Conservation (phyloP, 2,797 vertebrate genomes). For the Hipposideros larvatus region DNA sequence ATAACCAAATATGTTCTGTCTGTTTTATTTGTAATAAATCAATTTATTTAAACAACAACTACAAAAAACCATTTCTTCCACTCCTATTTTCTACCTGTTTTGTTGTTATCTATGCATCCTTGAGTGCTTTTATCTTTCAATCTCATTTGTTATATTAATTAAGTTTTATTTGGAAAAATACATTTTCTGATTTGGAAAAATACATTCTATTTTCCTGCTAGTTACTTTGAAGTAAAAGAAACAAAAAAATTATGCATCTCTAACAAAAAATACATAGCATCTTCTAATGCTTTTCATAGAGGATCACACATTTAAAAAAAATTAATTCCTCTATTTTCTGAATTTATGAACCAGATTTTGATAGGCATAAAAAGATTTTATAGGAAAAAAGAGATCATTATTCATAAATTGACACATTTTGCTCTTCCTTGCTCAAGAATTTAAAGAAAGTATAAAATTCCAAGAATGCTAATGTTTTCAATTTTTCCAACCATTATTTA, state of each 20-base stretch:
- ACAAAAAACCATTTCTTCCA: neutral
- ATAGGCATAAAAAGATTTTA: neutral
- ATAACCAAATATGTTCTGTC: neutral
- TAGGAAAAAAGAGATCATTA: neutral
- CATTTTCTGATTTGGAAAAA: constrained; percentile 18
- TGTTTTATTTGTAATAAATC: neutral
- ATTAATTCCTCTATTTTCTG: neutral
- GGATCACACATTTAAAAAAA: neutral
- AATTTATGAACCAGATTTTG: neutral
- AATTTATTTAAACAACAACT: neutral
- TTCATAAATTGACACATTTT: neutral
- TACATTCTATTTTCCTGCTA: neutral
- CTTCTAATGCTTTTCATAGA: neutral
- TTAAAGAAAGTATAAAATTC: constrained; percentile 22
- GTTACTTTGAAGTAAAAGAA: neutral
- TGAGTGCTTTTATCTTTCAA: neutral
- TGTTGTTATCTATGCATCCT: neutral
- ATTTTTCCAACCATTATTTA: neutral
- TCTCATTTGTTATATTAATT: neutral
- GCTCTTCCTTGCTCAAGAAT: neutral
- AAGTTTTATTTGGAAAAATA: constrained; percentile 17
- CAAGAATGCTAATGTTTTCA: constrained; percentile 21
- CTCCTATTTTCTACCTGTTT: neutral
- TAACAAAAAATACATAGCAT: neutral
- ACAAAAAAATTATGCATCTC: neutral